phyloP scores from a whole-genome alignment of 1,140 invertebrate genomes.

The Neotoxoptera formosana region DNA sequence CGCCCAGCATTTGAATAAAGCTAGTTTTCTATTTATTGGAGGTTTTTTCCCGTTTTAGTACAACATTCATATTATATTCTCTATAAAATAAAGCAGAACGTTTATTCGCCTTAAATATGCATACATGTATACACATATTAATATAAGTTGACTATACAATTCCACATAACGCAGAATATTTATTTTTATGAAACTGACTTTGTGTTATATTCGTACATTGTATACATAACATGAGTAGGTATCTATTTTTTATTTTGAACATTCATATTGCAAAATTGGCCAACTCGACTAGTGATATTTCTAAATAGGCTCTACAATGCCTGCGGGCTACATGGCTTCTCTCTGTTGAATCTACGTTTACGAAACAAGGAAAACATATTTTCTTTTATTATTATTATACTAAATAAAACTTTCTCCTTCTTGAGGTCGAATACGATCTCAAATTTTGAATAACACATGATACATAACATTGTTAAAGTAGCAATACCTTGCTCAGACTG shows the following conservation, averaged over 20 bases:
- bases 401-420: neutral
- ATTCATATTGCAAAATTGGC: neutral
- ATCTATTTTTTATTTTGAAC: conserved; percentile 16
- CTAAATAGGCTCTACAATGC: neutral
- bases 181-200: neutral
- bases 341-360: neutral
- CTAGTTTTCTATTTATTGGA: neutral
- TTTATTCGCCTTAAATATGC: neutral
- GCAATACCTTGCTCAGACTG: neutral
- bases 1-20: neutral
- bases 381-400: neutral
- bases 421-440: neutral
- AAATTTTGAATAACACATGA: neutral
- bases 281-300: neutral
- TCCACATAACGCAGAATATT: neutral
- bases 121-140: neutral
- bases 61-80: neutral
- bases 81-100: neutral
- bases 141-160: neutral
- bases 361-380: conserved; percentile 14
- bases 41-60: neutral
- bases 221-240: neutral
- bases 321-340: neutral
- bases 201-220: neutral
- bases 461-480: neutral